phyloP scores from a whole-genome alignment of 2,113 vertebrate genomes.

The Rhinopomastus cyanomelas region DNA sequence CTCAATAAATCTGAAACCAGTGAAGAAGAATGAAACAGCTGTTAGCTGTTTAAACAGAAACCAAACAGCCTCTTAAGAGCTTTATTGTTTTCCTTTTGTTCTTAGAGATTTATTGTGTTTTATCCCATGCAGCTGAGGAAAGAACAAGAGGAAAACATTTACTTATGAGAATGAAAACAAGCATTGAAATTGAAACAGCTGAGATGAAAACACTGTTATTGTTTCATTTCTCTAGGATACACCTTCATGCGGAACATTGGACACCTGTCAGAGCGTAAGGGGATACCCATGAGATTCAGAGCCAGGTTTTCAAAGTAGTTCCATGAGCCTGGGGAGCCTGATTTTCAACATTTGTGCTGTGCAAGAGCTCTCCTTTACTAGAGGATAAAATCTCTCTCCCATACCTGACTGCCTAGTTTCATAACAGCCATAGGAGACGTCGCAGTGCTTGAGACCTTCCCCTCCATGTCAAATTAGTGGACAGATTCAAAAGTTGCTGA shows the following conservation, averaged over 20 bases:
- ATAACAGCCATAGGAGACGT: not conserved
- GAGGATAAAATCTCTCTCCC: not conserved
- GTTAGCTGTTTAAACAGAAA: conserved; percentile 62
- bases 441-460: not conserved
- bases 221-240: conserved; percentile 13
- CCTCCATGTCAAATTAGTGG: not conserved
- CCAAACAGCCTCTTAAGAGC: conserved; percentile 53
- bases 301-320: not conserved
- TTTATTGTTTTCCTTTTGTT: conserved; percentile 46
- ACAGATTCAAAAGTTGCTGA: not conserved
- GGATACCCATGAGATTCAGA: not conserved
- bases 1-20: conserved; percentile 67
- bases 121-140: conserved; percentile 19
- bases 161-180: conserved; percentile 32
- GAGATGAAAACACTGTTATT: conserved; percentile 4
- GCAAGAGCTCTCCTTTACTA: not conserved
- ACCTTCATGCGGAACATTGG: not conserved
- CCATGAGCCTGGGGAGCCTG: not conserved
- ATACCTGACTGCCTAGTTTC: not conserved
- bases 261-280: not conserved
- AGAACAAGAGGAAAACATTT: conserved; percentile 51
- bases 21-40: conserved; percentile 72
- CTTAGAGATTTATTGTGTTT: conserved; percentile 45
- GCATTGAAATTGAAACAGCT: conserved; percentile 19
- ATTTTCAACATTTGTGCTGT: not conserved